Evolutionary conservation across 2,113 vertebrate genomes (phyloP), one percentile per base, ranked within the genome.

Genomic region (Vimba vimba): DNA sequence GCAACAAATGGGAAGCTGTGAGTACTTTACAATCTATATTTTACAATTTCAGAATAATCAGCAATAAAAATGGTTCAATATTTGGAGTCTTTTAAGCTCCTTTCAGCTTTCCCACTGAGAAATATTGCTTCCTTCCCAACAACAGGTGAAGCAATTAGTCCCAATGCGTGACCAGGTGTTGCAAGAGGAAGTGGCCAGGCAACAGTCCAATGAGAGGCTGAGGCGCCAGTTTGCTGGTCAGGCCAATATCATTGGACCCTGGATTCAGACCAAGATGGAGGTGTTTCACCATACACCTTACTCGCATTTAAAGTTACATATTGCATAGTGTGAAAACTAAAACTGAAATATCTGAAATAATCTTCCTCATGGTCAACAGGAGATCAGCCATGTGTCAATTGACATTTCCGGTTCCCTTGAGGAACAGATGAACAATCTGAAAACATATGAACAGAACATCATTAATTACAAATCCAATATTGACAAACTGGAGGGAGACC

Each of bases 401-500:
- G 97, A 97, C 87, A 95, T 96, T 86, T 87, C 92, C 0, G 94
- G 96, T 77, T 97, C 97, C 13, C 94, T 97, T 89, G 97, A 98
- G 93, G 96, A 98, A 85, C 97, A 97, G 94, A 97, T 97, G 96
- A 96, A 95, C 52, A 96, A 94, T 86, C 94, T 97, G 89, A 95
- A 96, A 86, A 96, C 96, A 89, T 97, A 97, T 83, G 97, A 98
- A 77, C 96, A 96, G 83, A 97, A 96, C 90, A 97, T 98, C 80
- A 96, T 97, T 91, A 97, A 96, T 93, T 97, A 97, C 92, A 97
- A 97, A 88, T 92, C 93, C 89, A 97, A 97, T 91, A 96, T 97
- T 0, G 97, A 98, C 94, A 97, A 96, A 90, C 95, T 97, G 89
- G 97, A 97, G 91, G 96, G 96, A 12, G 96, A 97, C 93, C 96